phyloP scores from a whole-genome alignment of 2,797 vertebrate species.

The Poeciliopsis infans region DNA sequence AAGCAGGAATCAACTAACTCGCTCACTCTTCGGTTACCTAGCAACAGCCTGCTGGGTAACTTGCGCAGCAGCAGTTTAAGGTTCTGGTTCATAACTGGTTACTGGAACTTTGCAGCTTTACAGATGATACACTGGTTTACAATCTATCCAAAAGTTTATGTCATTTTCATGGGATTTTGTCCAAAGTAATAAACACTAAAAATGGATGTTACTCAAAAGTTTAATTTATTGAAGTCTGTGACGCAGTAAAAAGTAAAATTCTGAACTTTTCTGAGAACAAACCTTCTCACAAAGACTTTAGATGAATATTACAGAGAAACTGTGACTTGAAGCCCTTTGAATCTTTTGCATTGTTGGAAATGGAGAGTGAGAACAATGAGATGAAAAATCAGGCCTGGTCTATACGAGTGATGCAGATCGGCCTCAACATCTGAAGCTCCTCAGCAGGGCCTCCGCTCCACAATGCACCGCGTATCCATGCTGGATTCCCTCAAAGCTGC shows the following conservation, averaged over 20 bases:
- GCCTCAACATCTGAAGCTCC: neutral
- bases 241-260: neutral
- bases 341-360: neutral
- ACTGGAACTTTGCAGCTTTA: too few species aligned
- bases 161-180: neutral
- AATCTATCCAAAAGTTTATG: neutral
- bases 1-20: too few species aligned
- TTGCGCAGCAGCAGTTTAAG: too few species aligned
- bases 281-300: neutral
- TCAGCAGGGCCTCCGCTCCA: neutral
- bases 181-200: neutral
- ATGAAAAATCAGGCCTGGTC: neutral
- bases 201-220: too few species aligned
- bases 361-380: neutral
- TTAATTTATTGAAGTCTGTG: neutral
- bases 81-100: too few species aligned
- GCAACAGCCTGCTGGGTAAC: too few species aligned
- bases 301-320: neutral
- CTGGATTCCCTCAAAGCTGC: slow-evolving; percentile 13
- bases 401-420: neutral
- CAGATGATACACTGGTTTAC: neutral
- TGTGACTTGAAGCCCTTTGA: neutral
- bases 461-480: neutral
- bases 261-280: neutral
- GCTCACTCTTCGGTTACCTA: too few species aligned